phyloP scores from a whole-genome alignment of 2,888 invertebrate genomes.

The Portevinia maculata region DNA sequence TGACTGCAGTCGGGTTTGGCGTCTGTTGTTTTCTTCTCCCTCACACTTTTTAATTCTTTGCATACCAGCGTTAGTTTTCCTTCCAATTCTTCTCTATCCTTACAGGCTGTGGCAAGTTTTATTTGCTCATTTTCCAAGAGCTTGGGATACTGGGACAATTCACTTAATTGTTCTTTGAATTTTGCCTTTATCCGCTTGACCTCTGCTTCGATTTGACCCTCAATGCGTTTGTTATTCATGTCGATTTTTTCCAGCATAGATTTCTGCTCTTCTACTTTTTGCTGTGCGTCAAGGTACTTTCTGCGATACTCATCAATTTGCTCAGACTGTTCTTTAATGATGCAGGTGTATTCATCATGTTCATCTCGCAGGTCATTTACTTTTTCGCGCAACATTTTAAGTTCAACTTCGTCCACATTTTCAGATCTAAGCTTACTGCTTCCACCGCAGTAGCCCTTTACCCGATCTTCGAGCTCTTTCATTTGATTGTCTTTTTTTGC shows the following conservation, averaged over 20 bases:
- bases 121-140: conserved; percentile 81
- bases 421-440: conserved; percentile 52
- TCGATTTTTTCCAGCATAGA: conserved; percentile 80
- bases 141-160: conserved; percentile 81
- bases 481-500: conserved; percentile 80
- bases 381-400: conserved; percentile 78
- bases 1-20: conserved; percentile 77
- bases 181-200: conserved; percentile 81
- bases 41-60: conserved; percentile 79
- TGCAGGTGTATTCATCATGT: conserved; percentile 81
- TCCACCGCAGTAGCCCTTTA: conserved; percentile 33
- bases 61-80: conserved; percentile 80
- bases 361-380: conserved; percentile 80
- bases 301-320: conserved; percentile 82
- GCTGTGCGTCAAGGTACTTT: conserved; percentile 81
- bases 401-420: conserved; percentile 77
- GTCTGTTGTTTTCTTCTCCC: conserved; percentile 74
- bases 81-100: conserved; percentile 80
- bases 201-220: conserved; percentile 81
- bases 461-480: conserved; percentile 77
- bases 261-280: conserved; percentile 81
- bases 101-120: conserved; percentile 79
- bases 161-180: conserved; percentile 81
- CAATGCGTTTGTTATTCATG: conserved; percentile 81
- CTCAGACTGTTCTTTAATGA: conserved; percentile 81